Evolutionary conservation across 2,113 vertebrate genomes (phyloP).

Genomic region (Sinocyclocheilus rhinocerous): DNA sequence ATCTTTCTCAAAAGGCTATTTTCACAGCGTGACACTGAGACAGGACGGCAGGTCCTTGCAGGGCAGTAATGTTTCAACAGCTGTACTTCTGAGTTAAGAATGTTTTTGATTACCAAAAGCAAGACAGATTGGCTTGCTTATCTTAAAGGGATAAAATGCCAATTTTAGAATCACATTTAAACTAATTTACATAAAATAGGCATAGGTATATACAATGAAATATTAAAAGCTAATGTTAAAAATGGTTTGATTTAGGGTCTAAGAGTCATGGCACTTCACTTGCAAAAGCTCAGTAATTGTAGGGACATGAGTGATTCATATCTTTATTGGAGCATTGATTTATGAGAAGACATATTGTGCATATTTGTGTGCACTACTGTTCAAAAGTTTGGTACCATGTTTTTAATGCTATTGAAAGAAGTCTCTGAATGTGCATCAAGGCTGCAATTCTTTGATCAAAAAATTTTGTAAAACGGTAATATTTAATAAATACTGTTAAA

Average conservation of each 20-base stretch:
- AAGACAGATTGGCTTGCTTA: not conserved
- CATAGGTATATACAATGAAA: not conserved
- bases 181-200: not conserved
- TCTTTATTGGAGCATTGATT: not conserved
- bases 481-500: too few species aligned
- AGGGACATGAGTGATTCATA: not conserved
- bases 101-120: too few species aligned
- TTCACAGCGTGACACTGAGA: not conserved
- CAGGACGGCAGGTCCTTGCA: not conserved
- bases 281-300: not conserved
- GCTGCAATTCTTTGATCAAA: too few species aligned
- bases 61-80: not conserved
- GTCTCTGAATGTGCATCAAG: too few species aligned
- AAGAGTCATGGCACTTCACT: not conserved
- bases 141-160: not conserved
- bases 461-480: too few species aligned
- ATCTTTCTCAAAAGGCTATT: slow-evolving; percentile 11
- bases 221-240: not conserved
- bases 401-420: too few species aligned
- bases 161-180: not conserved
- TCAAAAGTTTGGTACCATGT: too few species aligned
- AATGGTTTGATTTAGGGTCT: not conserved
- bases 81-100: not conserved
- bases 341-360: not conserved
- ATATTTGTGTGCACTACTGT: not conserved